Percentiles rank a stretch among this genome's conserved stretches.
Conservation (phyloP, 2,113 vertebrate genomes). For the Caranx ignobilis region DNA sequence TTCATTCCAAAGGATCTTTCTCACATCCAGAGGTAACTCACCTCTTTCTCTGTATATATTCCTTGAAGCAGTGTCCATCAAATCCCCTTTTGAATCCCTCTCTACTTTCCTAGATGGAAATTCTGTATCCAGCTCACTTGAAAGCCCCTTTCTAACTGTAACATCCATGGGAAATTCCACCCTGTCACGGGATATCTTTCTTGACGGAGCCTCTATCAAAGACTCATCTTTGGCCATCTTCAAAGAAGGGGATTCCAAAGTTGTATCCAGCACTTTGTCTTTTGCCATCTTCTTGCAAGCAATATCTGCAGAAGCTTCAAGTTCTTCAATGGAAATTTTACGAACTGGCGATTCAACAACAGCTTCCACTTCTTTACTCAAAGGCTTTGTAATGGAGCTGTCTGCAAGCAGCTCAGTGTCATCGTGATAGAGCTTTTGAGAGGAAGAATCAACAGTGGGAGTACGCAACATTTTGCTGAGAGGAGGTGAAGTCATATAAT, state of each 20-base stretch:
- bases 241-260: slow-evolving; percentile 43
- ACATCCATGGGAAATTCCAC: slow-evolving; percentile 56
- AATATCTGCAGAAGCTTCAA: slow-evolving; percentile 55
- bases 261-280: slow-evolving; percentile 54
- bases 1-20: slow-evolving; percentile 71
- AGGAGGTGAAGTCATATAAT: slow-evolving; percentile 65
- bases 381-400: slow-evolving; percentile 51
- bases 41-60: slow-evolving; percentile 65
- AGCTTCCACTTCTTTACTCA: slow-evolving; percentile 60
- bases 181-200: slow-evolving; percentile 61
- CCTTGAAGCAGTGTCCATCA: slow-evolving; percentile 60
- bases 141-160: slow-evolving; percentile 48
- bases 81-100: slow-evolving; percentile 49
- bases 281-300: slow-evolving; percentile 52
- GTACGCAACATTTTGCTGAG: slow-evolving; percentile 64
- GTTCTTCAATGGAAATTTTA: slow-evolving; percentile 58
- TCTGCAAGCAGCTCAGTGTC: slow-evolving; percentile 73
- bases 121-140: slow-evolving; percentile 64
- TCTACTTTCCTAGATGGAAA: slow-evolving; percentile 51
- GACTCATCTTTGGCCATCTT: slow-evolving; percentile 55
- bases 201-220: slow-evolving; percentile 39
- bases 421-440: slow-evolving; percentile 65
- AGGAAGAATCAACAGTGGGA: slow-evolving; percentile 61
- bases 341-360: slow-evolving; percentile 51
- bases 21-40: slow-evolving; percentile 67